Evolutionary conservation across 2,797 vertebrate species (phyloP), one percentile per base, ranked within the genome.

Genomic region (Momotus momota): DNA sequence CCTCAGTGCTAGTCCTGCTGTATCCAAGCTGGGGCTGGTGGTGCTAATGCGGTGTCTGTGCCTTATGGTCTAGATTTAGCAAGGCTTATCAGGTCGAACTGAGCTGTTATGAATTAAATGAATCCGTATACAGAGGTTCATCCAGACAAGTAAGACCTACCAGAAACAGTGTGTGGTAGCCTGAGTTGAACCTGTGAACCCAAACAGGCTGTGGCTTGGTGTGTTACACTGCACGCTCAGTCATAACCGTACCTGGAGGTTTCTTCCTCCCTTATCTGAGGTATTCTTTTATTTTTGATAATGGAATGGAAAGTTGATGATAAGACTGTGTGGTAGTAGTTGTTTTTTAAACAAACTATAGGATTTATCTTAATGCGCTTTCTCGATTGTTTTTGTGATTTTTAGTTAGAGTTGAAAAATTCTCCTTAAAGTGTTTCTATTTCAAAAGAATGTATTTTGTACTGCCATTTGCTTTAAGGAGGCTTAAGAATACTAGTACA

Each of bases 171-270:
- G 12, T 13, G 31, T 0, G 1, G 35, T 31, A 48, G 38, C 51
- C 41, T 77, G 35, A 19, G 22, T 4, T 79, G 65, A 83, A 33
- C 54, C 8, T n/a, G 43, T 21, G 43, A 74, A 35, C 16, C 10
- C 19, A 60, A 51, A 29, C 1, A 1, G 58, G 33, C 41, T 57
- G 6, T 15, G 2, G 0, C 12, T 54, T 19, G 43, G 12, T 58
- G 8, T 26, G 25, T 55, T 72, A 21, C 7, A 5, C 31, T 65
- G 27, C 8, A 1, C 58, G 29, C 25, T 88, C 23, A 7, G 23
- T 54, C 27, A 8, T 18, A 38, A 38, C 16, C 46, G 41, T 40
- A 25, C 58, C 33, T 10, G 9, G 43, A 35, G 57, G 7, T 14
- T 22, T n/a, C 49, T 40, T 35, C 14, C 49, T 71, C 18, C 3